These are phyloP conservation scores for Diuraphis noxia DNA, from an alignment of 1,140 invertebrate genomes.

Conservation along the genomic window DNA sequence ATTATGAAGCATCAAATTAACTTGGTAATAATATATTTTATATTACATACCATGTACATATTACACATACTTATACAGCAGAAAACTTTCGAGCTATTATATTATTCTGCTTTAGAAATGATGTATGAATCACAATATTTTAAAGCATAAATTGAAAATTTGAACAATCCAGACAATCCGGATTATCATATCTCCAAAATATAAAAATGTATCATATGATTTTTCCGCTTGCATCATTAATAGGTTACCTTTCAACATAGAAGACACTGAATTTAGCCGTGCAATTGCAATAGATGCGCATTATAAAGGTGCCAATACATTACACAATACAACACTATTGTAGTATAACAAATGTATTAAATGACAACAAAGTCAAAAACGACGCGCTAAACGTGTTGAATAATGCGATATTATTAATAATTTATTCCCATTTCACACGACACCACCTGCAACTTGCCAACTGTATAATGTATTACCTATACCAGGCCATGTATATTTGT, in stretches of 20 bases:
- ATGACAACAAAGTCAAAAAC: not conserved
- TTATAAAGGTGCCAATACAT: not conserved
- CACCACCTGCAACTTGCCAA: not conserved
- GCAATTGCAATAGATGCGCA: too few relatives aligned
- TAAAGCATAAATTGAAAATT: not conserved
- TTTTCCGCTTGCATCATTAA: not conserved
- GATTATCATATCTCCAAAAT: not conserved
- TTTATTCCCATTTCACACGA: not conserved
- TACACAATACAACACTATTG: not conserved
- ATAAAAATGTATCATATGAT: not conserved
- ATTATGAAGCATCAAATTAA: not conserved
- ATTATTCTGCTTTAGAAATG: not conserved
- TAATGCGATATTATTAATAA: not conserved
- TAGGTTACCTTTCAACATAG: not conserved
- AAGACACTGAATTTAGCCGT: not conserved
- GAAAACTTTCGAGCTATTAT: not conserved
- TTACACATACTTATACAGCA: not conserved
- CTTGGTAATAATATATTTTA: not conserved
- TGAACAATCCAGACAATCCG: not conserved
- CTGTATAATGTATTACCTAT: not conserved
- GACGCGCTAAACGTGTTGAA: not conserved
- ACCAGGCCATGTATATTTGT: not conserved
- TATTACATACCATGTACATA: too few relatives aligned
- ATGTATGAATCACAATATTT: not conserved
- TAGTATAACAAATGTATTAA: not conserved